Percentiles rank a stretch among this genome's conserved stretches.
phyloP scores from a whole-genome alignment of 2,888 invertebrate species.

The Calephelis perditalis region DNA sequence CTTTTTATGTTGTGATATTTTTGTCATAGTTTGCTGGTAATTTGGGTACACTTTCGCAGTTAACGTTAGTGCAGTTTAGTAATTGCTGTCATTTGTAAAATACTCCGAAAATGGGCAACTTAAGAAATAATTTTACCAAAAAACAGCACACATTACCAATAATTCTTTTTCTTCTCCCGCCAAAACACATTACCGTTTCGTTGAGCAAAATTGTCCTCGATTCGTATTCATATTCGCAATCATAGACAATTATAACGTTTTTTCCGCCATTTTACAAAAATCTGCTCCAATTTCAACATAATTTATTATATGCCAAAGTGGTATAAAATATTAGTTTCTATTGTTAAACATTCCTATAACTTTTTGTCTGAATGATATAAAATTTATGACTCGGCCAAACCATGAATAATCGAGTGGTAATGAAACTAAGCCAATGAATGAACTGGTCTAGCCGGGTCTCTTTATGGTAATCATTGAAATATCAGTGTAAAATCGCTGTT shows the following conservation, averaged over 20 bases:
- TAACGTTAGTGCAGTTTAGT: too few relatives aligned
- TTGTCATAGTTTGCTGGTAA: too few relatives aligned
- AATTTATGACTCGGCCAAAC: constrained; percentile 4
- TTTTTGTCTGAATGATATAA: constrained; percentile 2
- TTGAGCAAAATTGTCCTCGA: too few relatives aligned
- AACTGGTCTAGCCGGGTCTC: constrained; percentile 42
- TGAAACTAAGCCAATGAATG: constrained; percentile 34
- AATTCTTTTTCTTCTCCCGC: too few relatives aligned
- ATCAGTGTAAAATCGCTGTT: constrained; percentile 6
- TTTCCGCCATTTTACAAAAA: not conserved
- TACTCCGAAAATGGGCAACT: too few relatives aligned
- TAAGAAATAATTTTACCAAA: too few relatives aligned
- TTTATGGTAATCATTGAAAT: constrained; percentile 54
- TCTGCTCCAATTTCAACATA: constrained; percentile 2
- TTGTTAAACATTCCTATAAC: not conserved
- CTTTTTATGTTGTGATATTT: too few relatives aligned
- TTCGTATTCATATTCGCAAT: not conserved
- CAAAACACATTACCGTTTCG: too few relatives aligned
- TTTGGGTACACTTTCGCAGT: too few relatives aligned
- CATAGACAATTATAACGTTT: not conserved
- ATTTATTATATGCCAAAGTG: not conserved
- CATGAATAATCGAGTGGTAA: constrained; percentile 11
- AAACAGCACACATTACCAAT: too few relatives aligned
- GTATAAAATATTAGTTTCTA: constrained; percentile 10
- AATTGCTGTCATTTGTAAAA: too few relatives aligned